Evolutionary conservation across 2,113 vertebrate species (phyloP).

Genomic region (Xiphorhynchus elegans): DNA sequence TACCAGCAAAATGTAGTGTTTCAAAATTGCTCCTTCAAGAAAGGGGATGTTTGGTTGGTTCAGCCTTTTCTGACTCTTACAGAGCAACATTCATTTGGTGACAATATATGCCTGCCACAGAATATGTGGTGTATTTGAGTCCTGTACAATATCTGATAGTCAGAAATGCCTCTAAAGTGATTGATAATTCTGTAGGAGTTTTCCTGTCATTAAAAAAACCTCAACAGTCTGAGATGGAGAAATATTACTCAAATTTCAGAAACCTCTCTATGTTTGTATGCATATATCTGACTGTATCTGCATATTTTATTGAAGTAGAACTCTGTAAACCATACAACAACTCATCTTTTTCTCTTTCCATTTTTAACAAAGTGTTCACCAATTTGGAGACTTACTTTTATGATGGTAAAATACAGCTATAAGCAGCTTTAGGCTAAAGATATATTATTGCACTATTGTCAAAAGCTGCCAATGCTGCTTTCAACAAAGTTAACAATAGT

Average conservation of each 20-base stretch:
- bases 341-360: neutral
- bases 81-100: neutral
- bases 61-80: neutral
- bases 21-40: neutral
- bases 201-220: neutral
- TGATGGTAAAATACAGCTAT: neutral
- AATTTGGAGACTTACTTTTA: neutral
- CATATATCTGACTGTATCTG: neutral
- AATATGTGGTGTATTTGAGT: neutral
- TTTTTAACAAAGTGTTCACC: neutral
- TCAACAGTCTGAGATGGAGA: neutral
- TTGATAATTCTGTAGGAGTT: neutral
- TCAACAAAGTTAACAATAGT: neutral
- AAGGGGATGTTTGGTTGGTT: neutral
- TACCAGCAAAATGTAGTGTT: neutral
- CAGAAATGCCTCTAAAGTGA: neutral
- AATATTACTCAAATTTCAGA: neutral
- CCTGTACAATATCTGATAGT: neutral
- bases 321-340: neutral
- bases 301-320: neutral
- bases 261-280: neutral
- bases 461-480: neutral
- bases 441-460: neutral
- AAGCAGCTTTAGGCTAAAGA: neutral
- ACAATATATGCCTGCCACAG: neutral